Percentiles rank a stretch among this genome's conserved stretches.
These are phyloP conservation scores for Streptopelia turtur DNA, from an alignment of 2,797 vertebrate genomes.

Conservation along the genomic window DNA sequence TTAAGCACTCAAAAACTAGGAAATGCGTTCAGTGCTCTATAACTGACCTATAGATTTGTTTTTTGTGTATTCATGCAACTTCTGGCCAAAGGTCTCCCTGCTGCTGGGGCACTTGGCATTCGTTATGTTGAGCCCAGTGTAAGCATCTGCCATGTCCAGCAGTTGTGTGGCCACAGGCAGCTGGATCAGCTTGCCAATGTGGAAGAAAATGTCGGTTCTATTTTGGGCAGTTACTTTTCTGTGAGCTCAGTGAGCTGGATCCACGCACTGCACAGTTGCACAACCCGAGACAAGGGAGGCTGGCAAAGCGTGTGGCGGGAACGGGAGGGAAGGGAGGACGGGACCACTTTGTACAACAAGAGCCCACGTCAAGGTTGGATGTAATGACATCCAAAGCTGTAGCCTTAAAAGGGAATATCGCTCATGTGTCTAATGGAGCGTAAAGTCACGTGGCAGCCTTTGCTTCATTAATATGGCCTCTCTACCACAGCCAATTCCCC, in stretches of 20 bases:
- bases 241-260: background rate
- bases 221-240: background rate
- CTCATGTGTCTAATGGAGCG: background rate
- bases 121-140: background rate
- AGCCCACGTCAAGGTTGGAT: background rate
- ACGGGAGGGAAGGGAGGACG: background rate
- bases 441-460: background rate
- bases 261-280: background rate
- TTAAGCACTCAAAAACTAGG: background rate
- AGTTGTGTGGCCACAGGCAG: background rate
- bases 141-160: background rate
- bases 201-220: background rate
- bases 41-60: background rate
- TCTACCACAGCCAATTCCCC: background rate
- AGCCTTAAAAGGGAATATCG: background rate
- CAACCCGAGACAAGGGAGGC: background rate
- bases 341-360: background rate
- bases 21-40: background rate
- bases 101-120: background rate
- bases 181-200: rapidly evolving
- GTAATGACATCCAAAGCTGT: background rate
- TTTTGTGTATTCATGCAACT: background rate
- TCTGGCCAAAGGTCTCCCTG: background rate
- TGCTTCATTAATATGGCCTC: background rate
- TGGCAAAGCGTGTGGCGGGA: background rate